Conservation (phyloP, 2,113 vertebrate genomes). For the Atlantisia rogersi region DNA sequence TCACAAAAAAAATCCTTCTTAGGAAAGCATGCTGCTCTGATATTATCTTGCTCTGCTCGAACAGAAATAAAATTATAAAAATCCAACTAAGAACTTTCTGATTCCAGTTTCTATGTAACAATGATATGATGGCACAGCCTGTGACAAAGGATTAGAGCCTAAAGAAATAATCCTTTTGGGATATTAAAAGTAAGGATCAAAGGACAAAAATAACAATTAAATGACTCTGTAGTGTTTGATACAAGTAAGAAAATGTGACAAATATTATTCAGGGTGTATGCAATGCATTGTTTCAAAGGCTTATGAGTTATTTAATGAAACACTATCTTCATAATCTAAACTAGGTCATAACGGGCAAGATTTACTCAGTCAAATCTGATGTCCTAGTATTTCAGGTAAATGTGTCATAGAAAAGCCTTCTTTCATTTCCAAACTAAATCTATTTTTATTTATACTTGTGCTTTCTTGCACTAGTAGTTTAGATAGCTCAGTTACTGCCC, state of each 20-base stretch:
- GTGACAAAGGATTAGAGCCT: neutral
- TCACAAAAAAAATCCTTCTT: neutral
- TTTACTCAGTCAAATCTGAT: neutral
- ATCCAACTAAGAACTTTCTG: neutral
- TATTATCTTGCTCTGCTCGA: neutral
- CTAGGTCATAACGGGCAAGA: neutral
- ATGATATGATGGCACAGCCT: neutral
- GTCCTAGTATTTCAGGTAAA: neutral
- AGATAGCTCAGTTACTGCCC: neutral
- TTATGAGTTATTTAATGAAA: neutral
- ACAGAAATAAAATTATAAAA: neutral
- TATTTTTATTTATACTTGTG: neutral
- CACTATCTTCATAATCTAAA: neutral
- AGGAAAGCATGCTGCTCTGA: neutral
- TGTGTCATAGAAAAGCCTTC: neutral
- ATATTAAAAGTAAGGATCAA: neutral
- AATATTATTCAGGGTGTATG: neutral
- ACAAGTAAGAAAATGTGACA: neutral
- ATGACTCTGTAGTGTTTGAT: neutral
- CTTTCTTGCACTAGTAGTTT: neutral
- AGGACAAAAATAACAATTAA: neutral
- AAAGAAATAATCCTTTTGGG: slow-evolving; percentile 3
- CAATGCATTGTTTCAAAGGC: neutral
- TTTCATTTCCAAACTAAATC: neutral
- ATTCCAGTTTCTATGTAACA: neutral